Evolutionary conservation across 2,888 invertebrate genomes (phyloP), one percentile per base, ranked within the genome.

Genomic region (Rhagium mordax): DNA sequence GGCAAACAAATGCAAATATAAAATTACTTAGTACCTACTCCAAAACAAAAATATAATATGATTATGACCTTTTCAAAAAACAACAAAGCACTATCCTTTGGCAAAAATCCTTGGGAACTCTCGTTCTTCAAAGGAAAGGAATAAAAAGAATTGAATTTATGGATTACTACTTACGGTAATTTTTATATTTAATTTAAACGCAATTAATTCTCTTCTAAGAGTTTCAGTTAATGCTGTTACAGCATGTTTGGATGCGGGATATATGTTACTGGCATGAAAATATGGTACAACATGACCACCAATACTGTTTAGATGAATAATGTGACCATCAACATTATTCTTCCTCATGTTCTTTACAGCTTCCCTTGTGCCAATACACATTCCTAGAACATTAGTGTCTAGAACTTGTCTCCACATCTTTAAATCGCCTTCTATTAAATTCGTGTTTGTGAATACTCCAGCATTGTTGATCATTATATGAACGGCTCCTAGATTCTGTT

Each of bases 381-480:
- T 16, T 7, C 74, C 78, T 15, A 76, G 15, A 0, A 78, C 69
- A 41, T 78, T 78, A 7, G 74, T 74, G 53, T 78, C 78, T 8
- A 79, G 41, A 18, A 73, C 59, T 21, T 75, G 68, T 57, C 67
- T 76, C 82, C 81, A 82, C 8, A 66, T 72, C 33, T 76, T 71
- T 0, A 74, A 62, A 53, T 79, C 72, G 8, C 81, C 82, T 79
- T 85, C 81, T 21, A 75, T 71, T 18, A 86, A 73, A 27, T 70
- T 72, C 8, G 77, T 80, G 0, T 61, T 2, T 21, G 62, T 70
- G 0, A 67, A 2, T 4, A 84, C 6, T 6, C 86, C 88, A n/a
- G 87, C 87, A 72, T 87, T 87, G 72, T 88, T 88, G 3, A 88
- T 81, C 20, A 88, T 78, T 33, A 87, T 82, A 59, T 86, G 83